A percentile compares a stretch with the other conserved stretches of the same genome.
Evolutionary conservation across 2,888 invertebrate genomes (phyloP).

Genomic region (Erynnis tages): DNA sequence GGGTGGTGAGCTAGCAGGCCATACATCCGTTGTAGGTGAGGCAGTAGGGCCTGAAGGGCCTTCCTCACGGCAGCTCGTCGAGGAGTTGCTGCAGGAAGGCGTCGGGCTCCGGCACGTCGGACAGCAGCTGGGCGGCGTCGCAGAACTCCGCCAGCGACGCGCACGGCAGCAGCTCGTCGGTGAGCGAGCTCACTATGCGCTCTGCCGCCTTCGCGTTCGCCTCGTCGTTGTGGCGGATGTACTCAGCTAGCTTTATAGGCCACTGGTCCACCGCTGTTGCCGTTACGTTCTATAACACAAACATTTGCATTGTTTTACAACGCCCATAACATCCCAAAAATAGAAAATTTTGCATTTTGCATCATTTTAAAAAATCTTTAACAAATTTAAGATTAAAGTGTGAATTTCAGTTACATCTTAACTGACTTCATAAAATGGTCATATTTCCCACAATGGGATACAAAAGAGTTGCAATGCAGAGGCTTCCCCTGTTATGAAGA

Average conservation of each 20-base stretch:
- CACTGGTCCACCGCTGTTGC: slow-evolving; percentile 90
- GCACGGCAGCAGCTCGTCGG: slow-evolving; percentile 94
- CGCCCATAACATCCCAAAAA: too few relatives aligned
- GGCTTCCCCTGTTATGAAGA: too few relatives aligned
- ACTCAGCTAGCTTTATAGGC: slow-evolving; percentile 94
- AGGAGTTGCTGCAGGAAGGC: slow-evolving; percentile 56
- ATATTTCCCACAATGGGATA: too few relatives aligned
- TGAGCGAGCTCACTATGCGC: slow-evolving; percentile 89
- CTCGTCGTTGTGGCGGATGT: slow-evolving; percentile 96
- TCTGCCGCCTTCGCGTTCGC: slow-evolving; percentile 93
- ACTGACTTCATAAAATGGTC: too few relatives aligned
- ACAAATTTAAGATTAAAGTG: too few relatives aligned
- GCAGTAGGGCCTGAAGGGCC: slow-evolving; percentile 52
- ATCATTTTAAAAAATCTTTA: too few relatives aligned
- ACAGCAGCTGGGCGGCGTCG: slow-evolving; percentile 92
- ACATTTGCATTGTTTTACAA: too few relatives aligned
- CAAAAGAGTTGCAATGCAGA: too few relatives aligned
- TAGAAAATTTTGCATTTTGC: too few relatives aligned
- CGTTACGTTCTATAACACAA: slow-evolving; percentile 84
- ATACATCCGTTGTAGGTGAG: slow-evolving; percentile 56
- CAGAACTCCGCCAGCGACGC: slow-evolving; percentile 95
- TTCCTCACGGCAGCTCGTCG: slow-evolving; percentile 62
- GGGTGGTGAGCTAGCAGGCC: slow-evolving; percentile 42
- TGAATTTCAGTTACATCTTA: too few relatives aligned
- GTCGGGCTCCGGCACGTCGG: slow-evolving; percentile 85